phyloP scores from a whole-genome alignment of 2,797 vertebrate genomes.

The Tadarida brasiliensis region DNA sequence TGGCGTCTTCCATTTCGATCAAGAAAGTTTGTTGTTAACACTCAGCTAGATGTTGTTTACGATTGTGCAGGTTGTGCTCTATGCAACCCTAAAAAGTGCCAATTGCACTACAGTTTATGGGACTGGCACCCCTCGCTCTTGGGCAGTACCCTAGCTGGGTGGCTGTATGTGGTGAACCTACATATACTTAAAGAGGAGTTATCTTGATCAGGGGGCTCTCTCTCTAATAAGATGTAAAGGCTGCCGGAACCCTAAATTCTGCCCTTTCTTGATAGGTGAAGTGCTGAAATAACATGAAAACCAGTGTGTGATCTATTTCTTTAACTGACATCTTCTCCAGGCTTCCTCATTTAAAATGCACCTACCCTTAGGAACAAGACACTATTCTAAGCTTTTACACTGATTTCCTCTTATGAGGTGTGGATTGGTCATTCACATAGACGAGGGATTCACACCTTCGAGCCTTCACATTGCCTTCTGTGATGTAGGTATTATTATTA shows the following conservation, averaged over 20 bases:
- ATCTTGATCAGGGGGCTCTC: background rate
- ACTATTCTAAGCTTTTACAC: background rate
- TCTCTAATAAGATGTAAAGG: background rate
- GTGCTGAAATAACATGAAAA: slow-evolving; percentile 2
- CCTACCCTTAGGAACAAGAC: background rate
- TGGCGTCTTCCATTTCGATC: background rate
- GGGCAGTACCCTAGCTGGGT: background rate
- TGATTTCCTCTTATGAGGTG: background rate
- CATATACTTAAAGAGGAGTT: background rate
- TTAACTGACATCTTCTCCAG: background rate
- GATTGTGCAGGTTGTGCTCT: background rate
- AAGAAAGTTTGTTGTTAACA: background rate
- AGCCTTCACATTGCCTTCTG: background rate
- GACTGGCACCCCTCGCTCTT: background rate
- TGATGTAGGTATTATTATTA: background rate
- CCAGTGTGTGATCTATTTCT: background rate
- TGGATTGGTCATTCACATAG: background rate
- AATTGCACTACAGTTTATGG: background rate
- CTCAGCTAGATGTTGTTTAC: background rate
- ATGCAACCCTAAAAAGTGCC: background rate
- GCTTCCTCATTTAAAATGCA: slow-evolving; percentile 32
- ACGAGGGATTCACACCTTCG: background rate
- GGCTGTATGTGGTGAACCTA: background rate
- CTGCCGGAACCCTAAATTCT: background rate
- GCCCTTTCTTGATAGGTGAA: background rate